Base-by-base conservation (phyloP, 2,113 vertebrate genomes). In the Dendrocopos noguchii region DNA sequence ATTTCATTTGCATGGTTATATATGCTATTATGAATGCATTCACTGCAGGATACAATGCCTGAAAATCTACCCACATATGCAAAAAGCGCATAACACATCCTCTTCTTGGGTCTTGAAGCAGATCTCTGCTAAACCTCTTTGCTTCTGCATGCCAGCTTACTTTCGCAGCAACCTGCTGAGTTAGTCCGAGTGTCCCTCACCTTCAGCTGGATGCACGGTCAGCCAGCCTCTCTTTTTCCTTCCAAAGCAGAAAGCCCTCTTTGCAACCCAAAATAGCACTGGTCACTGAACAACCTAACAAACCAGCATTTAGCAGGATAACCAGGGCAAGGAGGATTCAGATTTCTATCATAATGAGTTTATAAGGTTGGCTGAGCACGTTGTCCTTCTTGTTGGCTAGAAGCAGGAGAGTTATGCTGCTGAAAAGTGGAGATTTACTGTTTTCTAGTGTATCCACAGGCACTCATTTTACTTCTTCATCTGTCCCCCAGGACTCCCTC, bases 141-240 rank as follows among this genome's bases (percentile, higher is more conserved):
- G 5, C 29, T 89, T 64, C 75, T 67, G 42, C 10, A 8, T 7
- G 12, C 67, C 77, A 87, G 12, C 9, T 84, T 52, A 59, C 70
- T 75, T 64, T 63, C 77, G 72, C 24, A 28, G 13, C 9, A 15
- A 24, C 47, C 55, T 72, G 16, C 15, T 52, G 20, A 34, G 3
- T 34, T 21, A 79, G 44, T 39, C 21, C 1, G 0, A 17, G 9
- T 1, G 6, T 33, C 46, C 42, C 33, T 67, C 42, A 33, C 19
- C 56, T 82, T 73, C 2, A 3, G 15, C 61, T 2, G 4, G 60
- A 70, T 0, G 1, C 28, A 71, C 0, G 1, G 21, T 56, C 71
- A 82, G 11, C 12, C 60, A 76, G 36, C 24, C 31, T 68, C 25
- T n/a, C 29, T 52, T 87, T 82, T 68, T 50, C 25, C 29, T 85